Percentiles rank a stretch among this genome's conserved stretches.
Evolutionary conservation across 1,140 invertebrate species (phyloP).

Genomic region (Drosophila ambigua): DNA sequence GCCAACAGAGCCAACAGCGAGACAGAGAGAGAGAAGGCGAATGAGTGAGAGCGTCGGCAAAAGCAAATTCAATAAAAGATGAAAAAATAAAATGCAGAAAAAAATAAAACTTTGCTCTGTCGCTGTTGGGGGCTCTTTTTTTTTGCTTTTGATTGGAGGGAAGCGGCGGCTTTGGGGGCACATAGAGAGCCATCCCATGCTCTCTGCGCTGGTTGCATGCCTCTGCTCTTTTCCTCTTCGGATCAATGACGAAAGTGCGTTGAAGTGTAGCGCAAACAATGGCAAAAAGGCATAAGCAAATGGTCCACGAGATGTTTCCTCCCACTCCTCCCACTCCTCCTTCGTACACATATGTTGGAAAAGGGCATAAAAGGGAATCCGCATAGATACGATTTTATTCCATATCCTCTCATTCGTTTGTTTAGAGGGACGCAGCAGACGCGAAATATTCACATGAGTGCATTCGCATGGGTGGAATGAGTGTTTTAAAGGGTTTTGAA

Average conservation of each 20-base stretch:
- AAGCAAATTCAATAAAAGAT: slow-evolving; percentile 71
- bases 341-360: slow-evolving; percentile 10
- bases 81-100: slow-evolving; percentile 31
- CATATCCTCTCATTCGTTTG: no score
- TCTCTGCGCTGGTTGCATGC: slow-evolving; percentile 17
- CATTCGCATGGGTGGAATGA: no score
- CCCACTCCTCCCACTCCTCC: no score
- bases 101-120: slow-evolving; percentile 15
- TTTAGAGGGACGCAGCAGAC: no score
- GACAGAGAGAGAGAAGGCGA: background rate
- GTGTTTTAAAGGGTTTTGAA: no score
- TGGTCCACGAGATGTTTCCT: slow-evolving; percentile 35
- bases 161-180: slow-evolving; percentile 4
- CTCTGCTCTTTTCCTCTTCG: slow-evolving; percentile 23
- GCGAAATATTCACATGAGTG: no score
- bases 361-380: slow-evolving; percentile 12
- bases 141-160: slow-evolving; percentile 9
- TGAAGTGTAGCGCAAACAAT: slow-evolving; percentile 81
- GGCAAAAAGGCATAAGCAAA: slow-evolving; percentile 69
- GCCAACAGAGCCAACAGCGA: slow-evolving; percentile 26
- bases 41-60: slow-evolving; percentile 8
- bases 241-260: slow-evolving; percentile 80
- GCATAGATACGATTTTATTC: slow-evolving; percentile 21
- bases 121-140: slow-evolving; percentile 22
- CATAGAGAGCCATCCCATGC: no score